Conservation (phyloP, 1,140 invertebrate genomes). For the Ostrea edulis region DNA sequence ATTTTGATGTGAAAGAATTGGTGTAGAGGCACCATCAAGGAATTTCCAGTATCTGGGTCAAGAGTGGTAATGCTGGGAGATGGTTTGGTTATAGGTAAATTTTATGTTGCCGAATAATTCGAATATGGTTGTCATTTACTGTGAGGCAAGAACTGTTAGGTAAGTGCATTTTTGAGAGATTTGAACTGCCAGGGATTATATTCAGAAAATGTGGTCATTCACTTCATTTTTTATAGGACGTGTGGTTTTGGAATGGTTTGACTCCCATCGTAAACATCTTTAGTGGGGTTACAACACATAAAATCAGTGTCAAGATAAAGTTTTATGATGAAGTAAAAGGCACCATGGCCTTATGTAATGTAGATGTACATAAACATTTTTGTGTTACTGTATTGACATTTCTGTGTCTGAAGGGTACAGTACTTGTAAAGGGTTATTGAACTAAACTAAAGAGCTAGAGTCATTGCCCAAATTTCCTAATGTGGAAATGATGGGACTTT, state of each 20-base stretch:
- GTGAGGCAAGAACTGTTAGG: neutral
- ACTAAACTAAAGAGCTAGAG: neutral
- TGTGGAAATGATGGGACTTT: neutral
- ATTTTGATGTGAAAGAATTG: slow-evolving; percentile 27
- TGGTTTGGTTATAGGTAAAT: neutral
- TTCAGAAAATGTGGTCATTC: slow-evolving; percentile 8
- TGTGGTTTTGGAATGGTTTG: slow-evolving; percentile 11
- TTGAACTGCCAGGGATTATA: neutral
- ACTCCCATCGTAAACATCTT: slow-evolving; percentile 24
- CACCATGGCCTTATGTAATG: slow-evolving; percentile 2
- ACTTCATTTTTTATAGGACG: neutral
- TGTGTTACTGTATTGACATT: slow-evolving; percentile 16
- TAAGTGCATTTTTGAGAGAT: slow-evolving; percentile 10
- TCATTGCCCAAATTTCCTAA: slow-evolving; percentile 26
- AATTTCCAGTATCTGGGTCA: slow-evolving; percentile 25
- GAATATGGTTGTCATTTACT: neutral
- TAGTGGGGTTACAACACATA: slow-evolving; percentile 31
- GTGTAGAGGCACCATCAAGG: slow-evolving; percentile 12
- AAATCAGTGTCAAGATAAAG: slow-evolving; percentile 28
- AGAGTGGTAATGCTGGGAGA: neutral
- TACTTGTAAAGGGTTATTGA: slow-evolving; percentile 24
- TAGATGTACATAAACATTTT: slow-evolving; percentile 1
- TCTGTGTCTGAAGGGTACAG: neutral
- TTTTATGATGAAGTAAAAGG: slow-evolving; percentile 15
- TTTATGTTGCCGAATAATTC: slow-evolving; percentile 8